Percentiles rank a stretch among this genome's conserved stretches.
phyloP scores from a whole-genome alignment of 2,888 invertebrate genomes.

The Morpho achilles region DNA sequence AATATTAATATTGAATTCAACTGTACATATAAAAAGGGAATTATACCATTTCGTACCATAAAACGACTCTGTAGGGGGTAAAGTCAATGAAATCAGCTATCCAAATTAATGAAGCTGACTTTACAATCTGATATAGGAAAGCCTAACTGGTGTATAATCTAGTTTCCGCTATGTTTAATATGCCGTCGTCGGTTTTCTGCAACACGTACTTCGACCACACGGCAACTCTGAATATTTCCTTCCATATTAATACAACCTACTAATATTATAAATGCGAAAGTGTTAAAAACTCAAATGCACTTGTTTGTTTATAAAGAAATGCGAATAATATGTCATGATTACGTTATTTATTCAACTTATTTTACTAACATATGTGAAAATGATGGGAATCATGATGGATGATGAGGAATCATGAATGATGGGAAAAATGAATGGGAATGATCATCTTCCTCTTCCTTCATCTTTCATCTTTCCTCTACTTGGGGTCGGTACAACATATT shows the following conservation, averaged over 20 bases:
- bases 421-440: too few relatives aligned
- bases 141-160: background rate
- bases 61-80: background rate
- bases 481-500: too few relatives aligned
- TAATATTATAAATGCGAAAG: too few relatives aligned
- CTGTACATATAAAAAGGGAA: too few relatives aligned
- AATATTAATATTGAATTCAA: too few relatives aligned
- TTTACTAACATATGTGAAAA: too few relatives aligned
- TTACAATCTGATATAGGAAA: background rate
- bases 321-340: background rate
- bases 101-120: background rate
- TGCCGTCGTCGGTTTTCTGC: slow-evolving; percentile 22
- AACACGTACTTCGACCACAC: background rate
- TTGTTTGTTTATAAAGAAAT: background rate
- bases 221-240: background rate
- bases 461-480: too few relatives aligned
- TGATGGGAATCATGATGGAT: too few relatives aligned
- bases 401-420: too few relatives aligned
- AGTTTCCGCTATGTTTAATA: slow-evolving; percentile 22
- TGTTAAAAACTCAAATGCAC: slow-evolving; percentile 11
- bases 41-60: too few relatives aligned
- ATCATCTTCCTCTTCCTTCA: too few relatives aligned
- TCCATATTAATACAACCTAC: too few relatives aligned
- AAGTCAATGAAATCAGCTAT: background rate
- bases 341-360: background rate